These are phyloP conservation scores for Sarcophaga carnaria DNA, from an alignment of 2,888 invertebrate genomes.

Conservation along the genomic window DNA sequence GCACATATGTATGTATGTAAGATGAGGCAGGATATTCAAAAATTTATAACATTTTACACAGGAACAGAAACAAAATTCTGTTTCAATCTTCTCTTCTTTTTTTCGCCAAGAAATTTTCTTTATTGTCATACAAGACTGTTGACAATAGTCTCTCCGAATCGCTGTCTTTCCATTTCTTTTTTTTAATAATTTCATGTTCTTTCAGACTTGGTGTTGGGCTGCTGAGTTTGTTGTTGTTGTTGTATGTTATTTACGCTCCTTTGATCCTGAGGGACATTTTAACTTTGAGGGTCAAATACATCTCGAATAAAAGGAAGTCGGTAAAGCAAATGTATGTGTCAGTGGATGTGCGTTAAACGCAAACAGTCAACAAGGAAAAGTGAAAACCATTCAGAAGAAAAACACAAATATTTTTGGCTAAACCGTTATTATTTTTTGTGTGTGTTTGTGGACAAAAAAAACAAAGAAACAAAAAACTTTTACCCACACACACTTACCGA, in stretches of 20 bases:
- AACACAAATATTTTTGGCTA: constrained; percentile 46
- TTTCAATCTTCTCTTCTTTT: background rate
- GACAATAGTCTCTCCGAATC: background rate
- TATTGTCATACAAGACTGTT: constrained; percentile 49
- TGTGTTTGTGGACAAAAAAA: background rate
- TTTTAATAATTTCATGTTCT: background rate
- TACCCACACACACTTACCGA: background rate
- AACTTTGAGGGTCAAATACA: constrained; percentile 60
- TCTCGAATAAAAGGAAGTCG: background rate
- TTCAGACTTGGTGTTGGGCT: background rate
- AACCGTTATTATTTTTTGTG: constrained; percentile 27
- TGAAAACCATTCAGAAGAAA: constrained; percentile 40
- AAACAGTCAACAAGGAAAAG: constrained; percentile 22
- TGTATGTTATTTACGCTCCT: constrained; percentile 26
- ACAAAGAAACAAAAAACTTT: constrained; percentile 31
- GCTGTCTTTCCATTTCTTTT: background rate
- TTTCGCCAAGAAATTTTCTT: constrained; percentile 31
- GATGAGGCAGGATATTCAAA: constrained; percentile 19
- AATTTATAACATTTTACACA: constrained; percentile 40
- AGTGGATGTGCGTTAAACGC: background rate
- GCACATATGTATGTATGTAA: background rate
- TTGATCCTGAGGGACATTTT: constrained; percentile 61
- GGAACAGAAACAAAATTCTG: background rate
- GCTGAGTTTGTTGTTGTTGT: background rate
- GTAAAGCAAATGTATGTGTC: background rate